Conservation (phyloP, 92 coral and sea anemone species). For the Porites lobata region DNA sequence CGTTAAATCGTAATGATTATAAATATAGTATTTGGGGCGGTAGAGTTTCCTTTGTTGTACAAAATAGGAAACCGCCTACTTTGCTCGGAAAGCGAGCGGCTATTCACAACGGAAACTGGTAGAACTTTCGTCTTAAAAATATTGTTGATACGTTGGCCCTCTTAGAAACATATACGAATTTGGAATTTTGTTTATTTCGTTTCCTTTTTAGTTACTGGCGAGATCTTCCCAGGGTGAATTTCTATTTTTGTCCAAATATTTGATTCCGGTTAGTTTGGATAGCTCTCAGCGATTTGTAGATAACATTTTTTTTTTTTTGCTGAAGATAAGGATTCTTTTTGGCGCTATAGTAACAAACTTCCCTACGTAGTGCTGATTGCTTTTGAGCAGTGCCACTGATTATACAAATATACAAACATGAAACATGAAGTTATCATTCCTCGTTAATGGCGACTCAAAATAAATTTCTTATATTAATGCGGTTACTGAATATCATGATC, state of each 20-base stretch:
- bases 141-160: conserved; percentile 23
- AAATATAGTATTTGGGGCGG: conserved; percentile 4
- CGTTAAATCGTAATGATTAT: neutral
- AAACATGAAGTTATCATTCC: neutral
- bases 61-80: conserved; percentile 1
- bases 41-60: conserved; percentile 21
- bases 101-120: neutral
- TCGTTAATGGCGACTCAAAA: neutral
- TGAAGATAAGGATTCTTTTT: no score
- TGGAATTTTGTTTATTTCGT: conserved; percentile 7
- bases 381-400: neutral
- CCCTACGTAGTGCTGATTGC: neutral
- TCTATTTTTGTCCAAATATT: neutral
- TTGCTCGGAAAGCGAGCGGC: conserved; percentile 1
- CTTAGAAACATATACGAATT: neutral
- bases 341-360: neutral
- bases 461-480: neutral
- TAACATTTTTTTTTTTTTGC: no score
- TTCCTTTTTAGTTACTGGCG: neutral
- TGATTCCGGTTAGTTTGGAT: no score
- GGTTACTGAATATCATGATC: neutral
- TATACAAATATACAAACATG: neutral
- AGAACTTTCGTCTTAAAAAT: conserved; percentile 6
- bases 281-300: no score
- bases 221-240: conserved; percentile 14